Base-by-base conservation (phyloP, 30 jellyfish, hydroid and myxozoan genomes). In the Aurelia aurita region DNA sequence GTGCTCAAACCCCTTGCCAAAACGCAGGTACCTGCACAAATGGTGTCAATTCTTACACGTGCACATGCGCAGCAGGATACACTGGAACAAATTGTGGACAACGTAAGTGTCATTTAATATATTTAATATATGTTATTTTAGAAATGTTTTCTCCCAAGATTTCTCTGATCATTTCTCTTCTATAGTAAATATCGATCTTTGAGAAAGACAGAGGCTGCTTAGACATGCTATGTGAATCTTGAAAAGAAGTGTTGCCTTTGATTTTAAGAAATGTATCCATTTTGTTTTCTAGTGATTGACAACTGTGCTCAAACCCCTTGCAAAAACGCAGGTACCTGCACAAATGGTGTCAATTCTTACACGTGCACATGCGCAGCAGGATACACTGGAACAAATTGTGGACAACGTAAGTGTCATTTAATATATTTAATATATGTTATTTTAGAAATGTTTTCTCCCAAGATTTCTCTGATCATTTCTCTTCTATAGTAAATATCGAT, bases 241-340 rank as follows among this genome's bases (percentile, higher is more conserved):
- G n/a, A n/a, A n/a, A n/a, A 27, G 32, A 9, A 58, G 20, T 8
- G 32, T 32, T 60, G 72, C 29, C 19, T 7, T n/a, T 60, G 43
- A 5, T 35, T 60, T 29, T 32, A 29, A 18, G 5, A 29, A 28
- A 10, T 35, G 43, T 2, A 31, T 31, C 5, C 5, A 31, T 31
- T 2, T 16, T 45, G 5, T 70, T 70, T n/a, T 43, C 39, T n/a
- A 70, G 82, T 0, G 1, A 34, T 3, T 31, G 28, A 70, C 32
- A 21, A 45, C 4, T 70, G 82, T 43, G 46, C 66, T 13, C 13
- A 72, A 9, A 49, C 5, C 21, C 84, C 84, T 0, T 72, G 84
- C 51, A 19, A 72, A 49, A 72, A 72, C 20, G 84, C 72, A 18
- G 84, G 71, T 2, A 23, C 84, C 13, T 72, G 84, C 22, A 20